These are phyloP conservation scores for Psophia crepitans DNA, from an alignment of 2,113 vertebrate species.

Conservation along the genomic window DNA sequence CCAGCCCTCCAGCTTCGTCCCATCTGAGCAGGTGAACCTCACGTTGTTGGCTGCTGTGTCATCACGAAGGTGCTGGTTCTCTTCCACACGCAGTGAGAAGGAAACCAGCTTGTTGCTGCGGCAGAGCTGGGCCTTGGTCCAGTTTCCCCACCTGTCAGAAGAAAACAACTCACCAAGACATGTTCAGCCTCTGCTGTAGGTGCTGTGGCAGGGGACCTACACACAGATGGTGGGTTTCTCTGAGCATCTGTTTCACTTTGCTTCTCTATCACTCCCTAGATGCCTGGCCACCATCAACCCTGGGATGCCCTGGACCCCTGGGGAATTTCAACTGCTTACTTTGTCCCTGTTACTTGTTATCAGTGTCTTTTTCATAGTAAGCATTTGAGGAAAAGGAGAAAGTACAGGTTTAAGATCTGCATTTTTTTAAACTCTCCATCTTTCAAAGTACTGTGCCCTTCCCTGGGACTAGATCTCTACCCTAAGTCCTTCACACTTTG, in stretches of 20 bases:
- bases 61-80: neutral
- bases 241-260: neutral
- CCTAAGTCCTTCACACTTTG: neutral
- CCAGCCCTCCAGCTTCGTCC: neutral
- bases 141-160: slow-evolving; percentile 57
- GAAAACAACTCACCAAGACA: neutral
- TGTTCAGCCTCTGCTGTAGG: neutral
- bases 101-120: slow-evolving; percentile 11
- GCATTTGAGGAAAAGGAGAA: neutral
- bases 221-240: neutral
- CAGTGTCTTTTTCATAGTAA: neutral
- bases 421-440: neutral
- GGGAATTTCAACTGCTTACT: neutral
- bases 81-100: slow-evolving; percentile 37
- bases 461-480: neutral
- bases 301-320: neutral
- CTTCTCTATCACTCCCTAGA: neutral
- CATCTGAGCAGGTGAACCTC: neutral
- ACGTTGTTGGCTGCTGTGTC: slow-evolving; percentile 12
- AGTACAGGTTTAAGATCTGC: neutral
- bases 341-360: neutral
- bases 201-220: neutral
- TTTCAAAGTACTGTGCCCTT: neutral
- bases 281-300: neutral
- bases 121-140: slow-evolving; percentile 51